Evolutionary conservation across 1,140 invertebrate genomes (phyloP), one percentile per base, ranked within the genome.

Genomic region (Trichoplusia ni): DNA sequence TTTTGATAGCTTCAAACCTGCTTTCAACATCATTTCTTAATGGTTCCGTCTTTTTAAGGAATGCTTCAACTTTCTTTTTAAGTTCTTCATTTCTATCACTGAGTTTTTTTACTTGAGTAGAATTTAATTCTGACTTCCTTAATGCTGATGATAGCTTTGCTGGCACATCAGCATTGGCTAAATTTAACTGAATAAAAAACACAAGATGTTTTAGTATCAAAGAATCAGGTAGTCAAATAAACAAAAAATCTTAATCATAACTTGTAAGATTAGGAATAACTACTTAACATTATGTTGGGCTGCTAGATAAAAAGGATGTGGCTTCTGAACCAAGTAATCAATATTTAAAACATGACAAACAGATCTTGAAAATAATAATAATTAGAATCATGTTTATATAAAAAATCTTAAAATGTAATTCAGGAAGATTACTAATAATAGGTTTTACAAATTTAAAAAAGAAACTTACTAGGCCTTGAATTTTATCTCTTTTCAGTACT

Each of bases 141-240:
- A 91, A 77, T 9, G 88, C 85, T 31, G 82, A 71, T 18, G 87
- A 81, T 14, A 91, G 38, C 59, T 89, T 88, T 7, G 79, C 79
- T 27, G 89, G 86, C 0, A 89, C 86, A 65, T 89, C 82, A 77
- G 82, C 79, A 53, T 83, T 90, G 4, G 76, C 82, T 49, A 76
- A 64, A 59, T 79, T 75, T 38, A 91, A 59, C 89, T 91, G 56
- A 56, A 82, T 80, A 40, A 9, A 53, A 51, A 40, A 11, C 49
- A 47, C 29, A 42, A 27, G 59, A 35, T 23, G 9, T 42, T 54
- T 49, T 42, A 42, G 4, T 11, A 23, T n/a, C 9, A 4, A 1
- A 25, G 2, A 44, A 23, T 5, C 14, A 38, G 1, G 18, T 4
- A 7, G 13, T 7, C 1, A 14, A 9, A 14, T 2, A n/a, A 35